Conservation (phyloP, 2,888 invertebrate species). For the Rosalia funebris region DNA sequence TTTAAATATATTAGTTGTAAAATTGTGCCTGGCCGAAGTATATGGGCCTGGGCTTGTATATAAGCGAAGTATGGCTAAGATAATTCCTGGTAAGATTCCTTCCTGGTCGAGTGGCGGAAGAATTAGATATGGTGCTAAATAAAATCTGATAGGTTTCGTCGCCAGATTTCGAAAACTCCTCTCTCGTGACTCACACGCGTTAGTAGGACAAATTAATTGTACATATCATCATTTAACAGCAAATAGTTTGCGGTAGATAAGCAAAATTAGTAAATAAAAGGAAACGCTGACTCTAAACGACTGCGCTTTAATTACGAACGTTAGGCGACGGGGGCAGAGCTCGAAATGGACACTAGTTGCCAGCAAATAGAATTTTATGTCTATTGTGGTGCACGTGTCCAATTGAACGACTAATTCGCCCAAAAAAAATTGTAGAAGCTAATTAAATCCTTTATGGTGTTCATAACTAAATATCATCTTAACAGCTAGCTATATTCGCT, state of each 20-base stretch:
- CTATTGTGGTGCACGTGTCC: not conserved
- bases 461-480: not conserved
- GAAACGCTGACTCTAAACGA: not conserved
- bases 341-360: not conserved
- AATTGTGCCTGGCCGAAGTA: too few relatives aligned
- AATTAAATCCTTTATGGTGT: not conserved
- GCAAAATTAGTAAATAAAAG: slow-evolving; percentile 5
- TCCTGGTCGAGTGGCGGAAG: too few relatives aligned
- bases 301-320: slow-evolving; percentile 1
- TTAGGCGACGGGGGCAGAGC: not conserved
- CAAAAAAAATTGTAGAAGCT: not conserved
- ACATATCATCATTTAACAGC: slow-evolving; percentile 7
- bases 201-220: slow-evolving; percentile 12
- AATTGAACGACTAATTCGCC: too few relatives aligned
- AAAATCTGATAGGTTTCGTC: too few relatives aligned
- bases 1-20: too few relatives aligned
- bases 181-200: not conserved
- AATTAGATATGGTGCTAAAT: too few relatives aligned
- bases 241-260: slow-evolving; percentile 5
- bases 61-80: too few relatives aligned
- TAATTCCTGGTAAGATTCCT: too few relatives aligned
- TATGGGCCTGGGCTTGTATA: too few relatives aligned
- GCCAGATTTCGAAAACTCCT: too few relatives aligned
- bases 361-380: not conserved
- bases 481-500: not conserved